Evolutionary conservation across 2,113 vertebrate genomes (phyloP).

Genomic region (Scytalopus superciliaris): DNA sequence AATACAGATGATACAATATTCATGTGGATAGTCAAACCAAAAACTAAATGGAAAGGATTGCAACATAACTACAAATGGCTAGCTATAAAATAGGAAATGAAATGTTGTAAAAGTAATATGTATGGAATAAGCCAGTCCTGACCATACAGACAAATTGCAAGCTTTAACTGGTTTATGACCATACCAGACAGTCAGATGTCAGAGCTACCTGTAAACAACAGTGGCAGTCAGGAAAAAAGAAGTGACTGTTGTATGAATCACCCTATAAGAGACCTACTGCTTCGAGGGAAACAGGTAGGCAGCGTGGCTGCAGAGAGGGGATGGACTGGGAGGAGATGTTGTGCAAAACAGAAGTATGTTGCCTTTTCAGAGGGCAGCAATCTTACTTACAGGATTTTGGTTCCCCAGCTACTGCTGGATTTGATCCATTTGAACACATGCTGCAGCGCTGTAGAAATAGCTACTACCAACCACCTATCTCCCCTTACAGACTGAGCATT

Average conservation of each 20-base stretch:
- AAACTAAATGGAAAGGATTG: neutral
- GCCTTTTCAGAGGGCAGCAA: neutral
- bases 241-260: rapidly evolving
- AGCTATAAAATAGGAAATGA: neutral
- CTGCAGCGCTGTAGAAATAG: neutral
- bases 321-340: neutral
- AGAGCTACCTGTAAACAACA: neutral
- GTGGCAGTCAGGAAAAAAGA: neutral
- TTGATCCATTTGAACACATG: neutral
- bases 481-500: neutral
- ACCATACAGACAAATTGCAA: neutral
- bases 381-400: neutral
- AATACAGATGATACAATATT: neutral
- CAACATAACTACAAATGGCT: neutral
- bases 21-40: neutral
- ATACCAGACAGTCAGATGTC: neutral
- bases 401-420: neutral
- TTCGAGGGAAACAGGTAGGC: neutral
- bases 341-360: neutral
- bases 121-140: neutral
- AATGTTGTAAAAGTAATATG: neutral
- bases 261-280: rapidly evolving
- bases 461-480: neutral
- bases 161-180: neutral
- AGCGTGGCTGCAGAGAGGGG: neutral